Conservation (phyloP, 1,140 invertebrate species). For the Polypedilum pembai region DNA sequence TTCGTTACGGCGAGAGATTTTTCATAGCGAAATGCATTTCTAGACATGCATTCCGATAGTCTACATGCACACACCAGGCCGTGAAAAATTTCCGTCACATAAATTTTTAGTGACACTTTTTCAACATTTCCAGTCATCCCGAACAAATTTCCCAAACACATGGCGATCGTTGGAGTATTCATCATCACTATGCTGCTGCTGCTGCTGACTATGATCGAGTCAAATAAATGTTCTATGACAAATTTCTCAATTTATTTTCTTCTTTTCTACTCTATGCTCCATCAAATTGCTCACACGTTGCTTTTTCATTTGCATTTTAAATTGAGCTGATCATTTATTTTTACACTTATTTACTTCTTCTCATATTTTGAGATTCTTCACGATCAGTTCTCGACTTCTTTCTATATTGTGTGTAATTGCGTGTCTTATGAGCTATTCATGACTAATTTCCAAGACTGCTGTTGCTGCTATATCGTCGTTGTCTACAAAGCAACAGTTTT, state of each 20-base stretch:
- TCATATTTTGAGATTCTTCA: too few species aligned
- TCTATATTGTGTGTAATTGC: background rate
- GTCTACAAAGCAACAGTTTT: too few species aligned
- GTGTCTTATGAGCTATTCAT: constrained; percentile 7
- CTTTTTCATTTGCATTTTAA: background rate
- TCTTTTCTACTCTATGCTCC: too few species aligned
- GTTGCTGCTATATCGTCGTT: too few species aligned
- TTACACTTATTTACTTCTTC: too few species aligned
- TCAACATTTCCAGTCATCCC: constrained; percentile 2
- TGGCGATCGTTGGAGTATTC: too few species aligned
- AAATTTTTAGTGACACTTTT: constrained; percentile 6
- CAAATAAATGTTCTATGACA: background rate
- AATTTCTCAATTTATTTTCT: background rate
- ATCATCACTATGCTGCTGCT: background rate
- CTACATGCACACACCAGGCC: constrained; percentile 21
- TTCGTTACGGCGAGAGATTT: too few species aligned
- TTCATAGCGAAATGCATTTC: background rate
- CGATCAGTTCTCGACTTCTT: too few species aligned
- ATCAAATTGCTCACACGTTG: too few species aligned
- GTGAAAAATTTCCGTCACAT: constrained; percentile 20
- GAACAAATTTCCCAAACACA: background rate
- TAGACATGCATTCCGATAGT: background rate
- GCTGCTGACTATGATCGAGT: background rate
- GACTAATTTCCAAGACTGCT: background rate
- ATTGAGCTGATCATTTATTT: constrained; percentile 8